Evolutionary conservation across 2,797 vertebrate species (phyloP).

Genomic region (Streptopelia turtur): DNA sequence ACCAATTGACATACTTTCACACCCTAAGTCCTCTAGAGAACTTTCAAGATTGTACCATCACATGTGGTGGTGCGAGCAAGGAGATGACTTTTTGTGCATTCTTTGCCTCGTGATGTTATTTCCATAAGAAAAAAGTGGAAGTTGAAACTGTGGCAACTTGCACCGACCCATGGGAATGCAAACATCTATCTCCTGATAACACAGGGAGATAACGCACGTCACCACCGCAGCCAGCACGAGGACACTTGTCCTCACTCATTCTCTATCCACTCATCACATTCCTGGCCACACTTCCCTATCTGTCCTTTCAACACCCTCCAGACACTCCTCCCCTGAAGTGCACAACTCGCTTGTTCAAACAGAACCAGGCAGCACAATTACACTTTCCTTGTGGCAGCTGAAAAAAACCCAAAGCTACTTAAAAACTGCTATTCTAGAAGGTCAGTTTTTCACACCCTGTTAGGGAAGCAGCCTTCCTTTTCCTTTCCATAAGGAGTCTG

Average conservation of each 20-base stretch:
- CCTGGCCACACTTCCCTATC: conserved; percentile 61
- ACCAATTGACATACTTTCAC: neutral
- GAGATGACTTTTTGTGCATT: neutral
- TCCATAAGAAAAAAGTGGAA: conserved; percentile 60
- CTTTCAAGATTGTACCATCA: neutral
- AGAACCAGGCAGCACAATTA: neutral
- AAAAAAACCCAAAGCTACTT: neutral
- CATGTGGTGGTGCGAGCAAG: neutral
- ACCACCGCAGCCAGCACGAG: conserved; percentile 48
- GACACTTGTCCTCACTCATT: conserved; percentile 66
- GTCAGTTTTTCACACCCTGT: conserved; percentile 6
- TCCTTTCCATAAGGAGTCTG: neutral
- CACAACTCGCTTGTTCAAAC: conserved; percentile 14
- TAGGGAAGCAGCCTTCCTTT: neutral
- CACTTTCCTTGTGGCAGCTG: neutral
- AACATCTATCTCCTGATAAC: conserved; percentile 62
- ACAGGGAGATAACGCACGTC: conserved; percentile 39
- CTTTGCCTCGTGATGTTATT: conserved; percentile 40
- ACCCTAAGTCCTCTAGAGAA: neutral
- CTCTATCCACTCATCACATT: conserved; percentile 51
- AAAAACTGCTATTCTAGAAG: neutral
- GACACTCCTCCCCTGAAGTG: conserved; percentile 33
- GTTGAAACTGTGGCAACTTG: conserved; percentile 47
- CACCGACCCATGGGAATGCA: conserved; percentile 36
- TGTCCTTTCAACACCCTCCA: conserved; percentile 56